Evolutionary conservation across 2,113 vertebrate genomes (phyloP), one percentile per base, ranked within the genome.

Genomic region (Cyanoramphus novaezelandiae): DNA sequence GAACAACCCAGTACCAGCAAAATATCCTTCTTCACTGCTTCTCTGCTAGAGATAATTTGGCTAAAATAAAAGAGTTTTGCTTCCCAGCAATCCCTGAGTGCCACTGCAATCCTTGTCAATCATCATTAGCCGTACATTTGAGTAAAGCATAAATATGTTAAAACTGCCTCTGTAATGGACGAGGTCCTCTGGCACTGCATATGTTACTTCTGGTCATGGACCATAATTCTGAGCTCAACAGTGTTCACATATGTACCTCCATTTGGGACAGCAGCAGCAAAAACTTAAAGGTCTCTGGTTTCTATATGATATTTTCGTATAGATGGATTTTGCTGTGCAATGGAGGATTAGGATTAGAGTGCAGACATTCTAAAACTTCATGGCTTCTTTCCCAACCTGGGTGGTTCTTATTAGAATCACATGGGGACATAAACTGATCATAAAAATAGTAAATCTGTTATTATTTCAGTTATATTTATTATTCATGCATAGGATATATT

Each of bases 261-360:
- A 50, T 84, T 84, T 91, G 72, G 86, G 91, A 90, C 49, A 95
- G 79, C 25, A 25, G 74, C 84, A 89, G 52, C 89, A 82, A 96
- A 97, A 91, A 4, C 39, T 35, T 75, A 82, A 82, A 91, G 62
- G 50, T 93, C 57, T 94, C 92, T 93, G 90, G 35, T 90, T 96
- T 93, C 80, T 44, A 31, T 76, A 93, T 52, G 62, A 60, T 60
- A 64, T 92, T 96, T 93, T 84, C 80, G 77, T 78, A 57, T 57
- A 28, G 31, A 29, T 69, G 12, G 37, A 69, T 84, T 93, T 78
- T 89, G 11, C 47, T 92, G n/a, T 84, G 43, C 62, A 39, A 33
- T 78, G 86, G 17, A 92, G 57, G 77, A 95, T 92, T 90, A 96
- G 77, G 74, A 95, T 96, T 96, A 95, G 47, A 94, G 35, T 71